phyloP scores from a whole-genome alignment of 2,888 invertebrate species.

The Pristionchus entomophagus region DNA sequence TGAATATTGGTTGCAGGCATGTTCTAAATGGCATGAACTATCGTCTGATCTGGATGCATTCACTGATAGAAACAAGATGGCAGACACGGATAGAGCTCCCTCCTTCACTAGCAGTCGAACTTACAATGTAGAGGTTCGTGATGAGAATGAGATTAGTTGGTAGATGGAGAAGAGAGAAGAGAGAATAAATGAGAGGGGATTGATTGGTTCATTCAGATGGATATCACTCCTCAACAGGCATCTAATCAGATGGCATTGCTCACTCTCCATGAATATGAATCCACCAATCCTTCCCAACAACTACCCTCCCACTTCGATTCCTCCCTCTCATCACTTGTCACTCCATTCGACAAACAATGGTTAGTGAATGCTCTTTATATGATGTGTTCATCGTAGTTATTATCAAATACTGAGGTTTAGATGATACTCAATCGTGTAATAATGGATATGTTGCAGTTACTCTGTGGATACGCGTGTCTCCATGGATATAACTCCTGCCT shows the following conservation, averaged over 20 bases:
- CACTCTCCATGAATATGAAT: slow-evolving; percentile 37
- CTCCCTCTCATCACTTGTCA: slow-evolving; percentile 18
- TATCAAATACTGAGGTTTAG: background rate
- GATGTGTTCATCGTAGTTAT: background rate
- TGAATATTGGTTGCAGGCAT: slow-evolving; percentile 19
- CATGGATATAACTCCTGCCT: slow-evolving; percentile 2
- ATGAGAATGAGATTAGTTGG: background rate
- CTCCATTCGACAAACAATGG: slow-evolving; percentile 23
- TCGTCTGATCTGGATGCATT: slow-evolving; percentile 23
- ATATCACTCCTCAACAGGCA: background rate
- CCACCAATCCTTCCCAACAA: slow-evolving; percentile 17
- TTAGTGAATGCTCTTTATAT: background rate
- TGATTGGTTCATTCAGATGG: slow-evolving; percentile 3
- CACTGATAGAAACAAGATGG: slow-evolving; percentile 41
- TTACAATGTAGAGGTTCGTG: background rate
- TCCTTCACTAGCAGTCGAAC: slow-evolving; percentile 5
- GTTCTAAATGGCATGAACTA: slow-evolving; percentile 36
- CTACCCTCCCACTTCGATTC: slow-evolving; percentile 39
- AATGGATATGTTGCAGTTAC: background rate
- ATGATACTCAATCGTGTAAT: background rate
- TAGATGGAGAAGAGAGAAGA: too few species aligned
- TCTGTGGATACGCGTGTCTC: background rate
- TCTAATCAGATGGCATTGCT: slow-evolving; percentile 27
- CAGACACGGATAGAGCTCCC: background rate
- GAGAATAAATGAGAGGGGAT: too few species aligned